A percentile compares a stretch with the other conserved stretches of the same genome.
These are phyloP conservation scores for Dynastes maya DNA, from an alignment of 2,888 invertebrate species.

Conservation along the genomic window DNA sequence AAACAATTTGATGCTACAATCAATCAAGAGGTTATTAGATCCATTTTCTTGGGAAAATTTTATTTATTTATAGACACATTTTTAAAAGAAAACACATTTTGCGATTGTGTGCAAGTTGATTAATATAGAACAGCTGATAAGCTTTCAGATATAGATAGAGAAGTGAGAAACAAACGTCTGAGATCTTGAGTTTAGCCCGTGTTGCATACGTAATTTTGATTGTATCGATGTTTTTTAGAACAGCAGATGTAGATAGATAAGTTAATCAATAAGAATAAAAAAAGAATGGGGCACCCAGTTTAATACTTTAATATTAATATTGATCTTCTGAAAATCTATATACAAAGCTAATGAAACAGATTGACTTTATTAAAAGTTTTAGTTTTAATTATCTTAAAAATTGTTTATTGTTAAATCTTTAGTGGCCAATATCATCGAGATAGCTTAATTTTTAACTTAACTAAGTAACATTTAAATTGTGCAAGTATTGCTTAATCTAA, in stretches of 20 bases:
- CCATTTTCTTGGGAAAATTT: not conserved
- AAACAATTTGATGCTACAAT: not conserved
- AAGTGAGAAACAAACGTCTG: slow-evolving; percentile 2
- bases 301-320: too few species aligned
- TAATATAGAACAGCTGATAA: slow-evolving; percentile 3
- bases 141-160: not conserved
- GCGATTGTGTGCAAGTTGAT: not conserved
- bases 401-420: too few species aligned
- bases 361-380: too few species aligned
- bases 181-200: slow-evolving; percentile 2
- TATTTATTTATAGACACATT: slow-evolving; percentile 1
- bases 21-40: not conserved
- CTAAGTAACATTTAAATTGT: too few species aligned
- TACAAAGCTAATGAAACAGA: too few species aligned
- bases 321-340: too few species aligned
- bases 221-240: not conserved
- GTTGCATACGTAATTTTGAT: not conserved
- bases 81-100: not conserved
- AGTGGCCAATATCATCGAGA: too few species aligned
- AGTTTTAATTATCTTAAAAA: too few species aligned
- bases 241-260: not conserved
- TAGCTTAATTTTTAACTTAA: too few species aligned
- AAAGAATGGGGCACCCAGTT: too few species aligned
- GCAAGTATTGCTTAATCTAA: too few species aligned
- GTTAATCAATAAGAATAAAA: too few species aligned